These are phyloP conservation scores for Anarhynchus alexandrinus DNA, from an alignment of 2,113 vertebrate species.

Conservation along the genomic window DNA sequence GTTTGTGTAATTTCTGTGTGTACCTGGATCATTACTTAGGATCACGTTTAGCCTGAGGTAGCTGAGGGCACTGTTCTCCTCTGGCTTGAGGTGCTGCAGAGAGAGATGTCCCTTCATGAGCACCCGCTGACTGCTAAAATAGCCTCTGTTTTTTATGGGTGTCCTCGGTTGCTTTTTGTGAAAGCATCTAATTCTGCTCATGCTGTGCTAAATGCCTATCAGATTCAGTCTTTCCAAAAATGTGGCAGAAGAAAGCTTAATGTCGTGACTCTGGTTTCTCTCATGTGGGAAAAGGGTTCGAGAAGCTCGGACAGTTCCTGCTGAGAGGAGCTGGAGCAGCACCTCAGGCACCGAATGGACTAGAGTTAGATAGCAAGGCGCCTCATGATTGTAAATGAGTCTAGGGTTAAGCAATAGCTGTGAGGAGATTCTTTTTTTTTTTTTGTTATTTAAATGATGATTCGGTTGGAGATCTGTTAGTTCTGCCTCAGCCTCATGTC, in stretches of 20 bases:
- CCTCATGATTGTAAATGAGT: background rate
- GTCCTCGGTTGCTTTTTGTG: background rate
- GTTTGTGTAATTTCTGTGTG: background rate
- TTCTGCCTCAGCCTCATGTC: background rate
- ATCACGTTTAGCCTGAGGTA: background rate
- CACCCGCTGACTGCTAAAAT: background rate
- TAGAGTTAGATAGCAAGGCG: background rate
- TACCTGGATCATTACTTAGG: background rate
- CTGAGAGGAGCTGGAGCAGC: background rate
- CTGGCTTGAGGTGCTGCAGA: background rate
- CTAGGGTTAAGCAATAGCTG: background rate
- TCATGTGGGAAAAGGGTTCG: background rate
- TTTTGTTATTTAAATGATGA: background rate
- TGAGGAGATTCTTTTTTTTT: background rate
- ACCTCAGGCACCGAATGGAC: background rate
- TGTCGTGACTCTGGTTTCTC: background rate
- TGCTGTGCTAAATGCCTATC: background rate
- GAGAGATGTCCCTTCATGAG: background rate
- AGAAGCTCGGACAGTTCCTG: background rate
- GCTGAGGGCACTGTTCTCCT: background rate
- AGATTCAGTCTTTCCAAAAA: background rate
- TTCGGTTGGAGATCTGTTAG: background rate
- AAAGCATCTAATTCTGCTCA: background rate
- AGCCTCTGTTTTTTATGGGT: background rate
- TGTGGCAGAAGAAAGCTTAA: background rate